Evolutionary conservation across 1,140 invertebrate genomes (phyloP).

Genomic region (Leptinotarsa lineolata): DNA sequence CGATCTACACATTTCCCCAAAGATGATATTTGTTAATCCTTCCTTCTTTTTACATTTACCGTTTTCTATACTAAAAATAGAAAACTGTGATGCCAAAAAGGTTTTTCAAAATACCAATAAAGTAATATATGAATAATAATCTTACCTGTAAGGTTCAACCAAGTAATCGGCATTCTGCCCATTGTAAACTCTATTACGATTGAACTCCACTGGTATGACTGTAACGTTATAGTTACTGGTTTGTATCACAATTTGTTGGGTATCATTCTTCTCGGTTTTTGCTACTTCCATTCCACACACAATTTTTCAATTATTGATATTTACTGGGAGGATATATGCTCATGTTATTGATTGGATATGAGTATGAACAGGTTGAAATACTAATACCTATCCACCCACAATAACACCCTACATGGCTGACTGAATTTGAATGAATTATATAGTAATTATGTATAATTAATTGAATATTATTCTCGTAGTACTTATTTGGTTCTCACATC

Average conservation of each 20-base stretch:
- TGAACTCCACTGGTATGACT: slow-evolving; percentile 48
- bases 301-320: slow-evolving; percentile 9
- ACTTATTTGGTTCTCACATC: too few relatives aligned
- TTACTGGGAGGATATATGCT: background rate
- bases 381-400: background rate
- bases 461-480: too few relatives aligned
- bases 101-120: too few relatives aligned
- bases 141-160: slow-evolving; percentile 47
- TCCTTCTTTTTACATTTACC: too few relatives aligned
- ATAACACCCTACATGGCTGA: background rate
- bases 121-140: background rate
- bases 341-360: too few relatives aligned
- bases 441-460: too few relatives aligned
- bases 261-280: slow-evolving; percentile 38
- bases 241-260: slow-evolving; percentile 42
- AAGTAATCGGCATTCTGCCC: slow-evolving; percentile 45
- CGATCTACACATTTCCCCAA: too few relatives aligned
- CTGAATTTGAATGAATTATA: background rate
- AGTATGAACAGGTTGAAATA: background rate
- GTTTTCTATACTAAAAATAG: too few relatives aligned
- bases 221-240: slow-evolving; percentile 47
- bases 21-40: too few relatives aligned
- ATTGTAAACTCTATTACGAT: slow-evolving; percentile 42
- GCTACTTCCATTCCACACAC: background rate
- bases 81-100: too few relatives aligned